Evolutionary conservation across 2,113 vertebrate genomes (phyloP), one percentile per base, ranked within the genome.

Genomic region (Grammomys dolichurus): DNA sequence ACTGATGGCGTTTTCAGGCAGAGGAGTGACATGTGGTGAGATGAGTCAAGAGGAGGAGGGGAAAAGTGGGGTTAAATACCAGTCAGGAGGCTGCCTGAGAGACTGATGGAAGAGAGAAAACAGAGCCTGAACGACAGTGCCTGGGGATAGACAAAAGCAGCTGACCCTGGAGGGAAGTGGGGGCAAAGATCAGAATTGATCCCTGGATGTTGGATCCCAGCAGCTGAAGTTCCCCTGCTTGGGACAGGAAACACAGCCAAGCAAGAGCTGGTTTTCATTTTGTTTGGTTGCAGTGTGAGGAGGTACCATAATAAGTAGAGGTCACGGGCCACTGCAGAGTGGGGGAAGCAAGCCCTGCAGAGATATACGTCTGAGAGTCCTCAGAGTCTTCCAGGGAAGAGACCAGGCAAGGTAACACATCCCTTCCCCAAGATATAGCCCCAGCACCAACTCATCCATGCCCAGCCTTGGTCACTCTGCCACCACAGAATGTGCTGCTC

Each of bases 401-500:
- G 28, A 78, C 20, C 4, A 87, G 70, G 58, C 67, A 48, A 3
- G 17, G 20, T 65, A 88, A 93, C 40, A 48, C 43, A 9, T 22
- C 65, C 87, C 33, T 0, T 60, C 1, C 81, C 58, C 58, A 26
- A 85, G 14, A 13, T 43, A 5, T 0, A 4, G 16, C n/a, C 84
- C 81, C 0, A 0, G 54, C 65, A 58, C n/a, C 5, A 26, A 86
- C 73, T 54, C 1, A 22, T 78, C 78, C 89, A 89, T 85, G 90
- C 85, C 87, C 90, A 89, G 89, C 67, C 24, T 4, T 0, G 58
- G 95, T 89, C 95, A 54, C 93, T 17, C 72, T 97, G 97, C 89
- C 95, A 91, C 94, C 94, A 95, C 51, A 77, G 58, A 48, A 98
- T 94, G 22, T 97, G 87, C 97, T 95, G 67, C 75, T 95, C 84